Evolutionary conservation across 2,113 vertebrate species (phyloP), one percentile per base, ranked within the genome.

Genomic region (Polypterus senegalus): DNA sequence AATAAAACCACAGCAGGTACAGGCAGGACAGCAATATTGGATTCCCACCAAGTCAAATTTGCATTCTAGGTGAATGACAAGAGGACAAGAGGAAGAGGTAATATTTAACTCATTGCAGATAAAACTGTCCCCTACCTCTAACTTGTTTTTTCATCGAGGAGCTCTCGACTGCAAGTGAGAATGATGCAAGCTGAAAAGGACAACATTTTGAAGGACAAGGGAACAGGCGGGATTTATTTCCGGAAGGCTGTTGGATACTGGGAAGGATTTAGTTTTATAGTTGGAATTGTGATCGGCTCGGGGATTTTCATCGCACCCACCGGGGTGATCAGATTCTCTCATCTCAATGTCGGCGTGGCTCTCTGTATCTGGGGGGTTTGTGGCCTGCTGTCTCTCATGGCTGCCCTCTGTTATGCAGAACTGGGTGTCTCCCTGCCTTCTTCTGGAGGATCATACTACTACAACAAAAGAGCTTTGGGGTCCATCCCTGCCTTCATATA

Each of bases 241-340:
- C 69, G 69, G 66, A 79, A 70, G 68, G 65, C 66, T 4, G 76
- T 84, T 65, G 82, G 81, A 47, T 89, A 77, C 71, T 78, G 73
- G 48, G 67, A 74, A 44, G 76, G 74, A 5, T 77, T 76, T 7
- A 74, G 69, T 67, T 80, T 88, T 74, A 75, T 78, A 48, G 9
- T 80, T 44, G 67, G 72, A 10, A 67, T 70, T 9, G 72, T 83
- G 49, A 70, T 84, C 0, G 79, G 81, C 3, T 70, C 73, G 61
- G 85, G 76, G 1, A 80, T 87, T 61, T 88, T 80, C 2, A 69
- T 89, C 54, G 78, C 78, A 45, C 78, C 81, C 5, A 76, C 69
- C 0, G 77, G 72, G 2, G 77, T 85, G 4, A 46, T 86, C 43
- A 67, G 78, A 46, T 73, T 75, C 64, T 79, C 67, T 11, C 62